Evolutionary conservation across 2,113 vertebrate species (phyloP).

Genomic region (Scomber colias): DNA sequence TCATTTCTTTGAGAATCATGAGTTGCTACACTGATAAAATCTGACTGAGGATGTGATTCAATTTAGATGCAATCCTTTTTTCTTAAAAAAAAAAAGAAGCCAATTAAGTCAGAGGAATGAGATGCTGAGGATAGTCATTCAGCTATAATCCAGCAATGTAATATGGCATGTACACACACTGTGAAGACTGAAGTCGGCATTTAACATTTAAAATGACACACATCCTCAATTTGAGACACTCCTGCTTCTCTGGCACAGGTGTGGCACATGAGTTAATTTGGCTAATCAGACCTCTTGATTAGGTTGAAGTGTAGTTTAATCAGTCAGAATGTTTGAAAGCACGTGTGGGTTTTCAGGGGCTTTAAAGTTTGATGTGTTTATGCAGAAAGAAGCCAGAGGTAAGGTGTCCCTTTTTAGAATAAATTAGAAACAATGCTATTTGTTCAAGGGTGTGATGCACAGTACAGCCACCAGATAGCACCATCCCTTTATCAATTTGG

Average conservation of each 20-base stretch:
- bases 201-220: neutral
- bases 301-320: neutral
- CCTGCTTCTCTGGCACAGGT: neutral
- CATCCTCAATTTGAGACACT: neutral
- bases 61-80: slow-evolving; percentile 1
- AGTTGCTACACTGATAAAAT: neutral
- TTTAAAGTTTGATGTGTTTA: neutral
- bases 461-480: slow-evolving; percentile 61
- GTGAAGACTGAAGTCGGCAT: neutral
- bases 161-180: neutral
- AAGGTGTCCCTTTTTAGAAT: neutral
- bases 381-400: neutral
- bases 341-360: neutral
- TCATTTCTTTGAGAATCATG: slow-evolving; percentile 2
- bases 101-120: neutral
- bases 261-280: neutral
- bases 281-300: neutral
- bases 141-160: no score
- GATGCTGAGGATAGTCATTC: neutral
- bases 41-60: slow-evolving; percentile 7
- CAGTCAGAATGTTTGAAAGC: neutral
- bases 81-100: neutral
- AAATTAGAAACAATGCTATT: neutral
- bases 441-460: slow-evolving; percentile 34
- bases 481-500: slow-evolving; percentile 16